Base-by-base conservation (phyloP, 2,888 invertebrate species). In the Meteorus cinctellus region DNA sequence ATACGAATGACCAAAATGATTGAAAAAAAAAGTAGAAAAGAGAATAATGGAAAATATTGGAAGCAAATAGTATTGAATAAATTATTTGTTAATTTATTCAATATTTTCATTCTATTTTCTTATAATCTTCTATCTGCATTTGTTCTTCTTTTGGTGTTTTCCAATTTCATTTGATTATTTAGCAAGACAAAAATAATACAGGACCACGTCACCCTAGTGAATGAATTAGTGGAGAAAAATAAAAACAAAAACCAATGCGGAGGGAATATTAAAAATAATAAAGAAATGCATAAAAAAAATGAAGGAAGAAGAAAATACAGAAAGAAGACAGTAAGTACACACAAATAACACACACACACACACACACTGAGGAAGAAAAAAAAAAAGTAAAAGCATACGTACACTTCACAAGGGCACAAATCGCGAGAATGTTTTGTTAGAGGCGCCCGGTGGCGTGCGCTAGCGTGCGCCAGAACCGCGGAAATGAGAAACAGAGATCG, bases 371-470 rank as follows among this genome's bases (percentile, higher is more conserved):
- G 6, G 8, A 48, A 12, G 59, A 29, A 69, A 36, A 69, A 48
- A 48, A 8, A 41, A 48, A 48, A 48, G n/a, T 63, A 51, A 19
- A 70, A 77, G 69, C 65, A 76, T 71, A 68, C 65, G 75, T 74
- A 79, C 72, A 74, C 76, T 78, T 77, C 69, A 76, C 75, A 76
- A 77, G 79, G 81, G 81, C 82, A 82, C 81, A 81, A 80, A 81
- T 75, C 76, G 78, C 76, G 76, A 68, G 75, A 78, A 80, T 76
- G 79, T 79, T 77, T 78, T 78, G 74, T 75, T 73, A 67, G 59
- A 36, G 29, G 41, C 14, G 48, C 14, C 0, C 48, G n/a, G 59
- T 19, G 41, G 41, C 14, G 48, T 48, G 14, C 45, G 45, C 10
- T 10, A 6, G 14, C 14, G 14, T 12, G 10, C 45, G 3, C 45